phyloP scores from a whole-genome alignment of 2,113 vertebrate genomes.

The Rhodinocichla rosea region DNA sequence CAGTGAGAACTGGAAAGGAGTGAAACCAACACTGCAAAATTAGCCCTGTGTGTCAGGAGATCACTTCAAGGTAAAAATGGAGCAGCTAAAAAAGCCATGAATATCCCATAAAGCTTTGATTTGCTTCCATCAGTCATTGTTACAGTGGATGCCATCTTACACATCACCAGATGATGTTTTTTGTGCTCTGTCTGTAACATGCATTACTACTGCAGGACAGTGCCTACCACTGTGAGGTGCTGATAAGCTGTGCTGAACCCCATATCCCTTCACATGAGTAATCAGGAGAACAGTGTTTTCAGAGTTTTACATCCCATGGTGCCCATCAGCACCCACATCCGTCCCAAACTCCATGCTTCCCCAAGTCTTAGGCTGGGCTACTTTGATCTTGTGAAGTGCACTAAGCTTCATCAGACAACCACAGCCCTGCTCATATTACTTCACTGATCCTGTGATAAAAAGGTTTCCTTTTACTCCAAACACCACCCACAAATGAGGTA shows the following conservation, averaged over 20 bases:
- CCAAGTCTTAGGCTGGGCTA: neutral
- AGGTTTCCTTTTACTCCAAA: neutral
- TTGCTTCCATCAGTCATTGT: neutral
- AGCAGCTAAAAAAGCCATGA: neutral
- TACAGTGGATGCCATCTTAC: neutral
- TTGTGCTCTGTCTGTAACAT: neutral
- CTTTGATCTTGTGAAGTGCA: neutral
- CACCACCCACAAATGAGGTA: neutral
- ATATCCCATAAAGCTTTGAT: neutral
- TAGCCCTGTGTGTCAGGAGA: neutral
- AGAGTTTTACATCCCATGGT: neutral
- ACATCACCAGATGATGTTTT: accelerated
- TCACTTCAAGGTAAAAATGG: neutral
- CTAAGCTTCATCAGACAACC: neutral
- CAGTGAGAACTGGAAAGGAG: neutral
- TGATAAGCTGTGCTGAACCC: neutral
- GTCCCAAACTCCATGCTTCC: neutral
- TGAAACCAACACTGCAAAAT: neutral
- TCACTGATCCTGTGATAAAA: neutral
- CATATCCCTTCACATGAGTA: neutral
- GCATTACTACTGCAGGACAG: accelerated
- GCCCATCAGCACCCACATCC: neutral
- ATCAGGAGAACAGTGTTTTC: neutral
- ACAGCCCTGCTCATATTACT: neutral
- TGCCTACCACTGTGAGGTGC: neutral